Conservation (phyloP, 2,797 vertebrate species). For the Florisuga fusca region DNA sequence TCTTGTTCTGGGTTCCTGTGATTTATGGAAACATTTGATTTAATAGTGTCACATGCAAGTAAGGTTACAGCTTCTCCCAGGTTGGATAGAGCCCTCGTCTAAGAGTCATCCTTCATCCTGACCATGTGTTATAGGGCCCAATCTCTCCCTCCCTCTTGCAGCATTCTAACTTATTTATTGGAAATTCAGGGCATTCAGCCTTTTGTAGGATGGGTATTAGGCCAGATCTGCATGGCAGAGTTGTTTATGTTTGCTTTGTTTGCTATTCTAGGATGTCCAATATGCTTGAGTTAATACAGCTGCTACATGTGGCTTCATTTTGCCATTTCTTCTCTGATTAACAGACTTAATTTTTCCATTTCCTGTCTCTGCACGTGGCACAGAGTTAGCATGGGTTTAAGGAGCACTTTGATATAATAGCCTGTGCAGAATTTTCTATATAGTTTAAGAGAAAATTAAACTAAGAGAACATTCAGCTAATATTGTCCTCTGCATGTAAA, state of each 20-base stretch:
- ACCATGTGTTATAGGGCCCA: rapidly evolving
- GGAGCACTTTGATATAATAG: neutral
- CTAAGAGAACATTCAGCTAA: neutral
- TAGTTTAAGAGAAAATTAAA: too few relatives aligned
- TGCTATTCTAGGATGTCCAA: neutral
- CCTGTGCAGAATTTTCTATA: neutral
- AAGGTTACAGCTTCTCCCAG: neutral
- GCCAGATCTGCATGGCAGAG: neutral
- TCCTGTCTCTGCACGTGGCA: neutral
- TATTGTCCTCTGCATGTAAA: neutral
- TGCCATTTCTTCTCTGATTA: neutral
- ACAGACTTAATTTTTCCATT: neutral
- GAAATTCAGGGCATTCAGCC: neutral
- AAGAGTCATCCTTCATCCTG: neutral
- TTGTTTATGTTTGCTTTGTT: neutral
- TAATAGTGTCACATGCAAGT: rapidly evolving
- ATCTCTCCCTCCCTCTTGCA: neutral
- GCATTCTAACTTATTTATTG: neutral
- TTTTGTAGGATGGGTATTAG: neutral
- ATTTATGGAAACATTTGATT: neutral
- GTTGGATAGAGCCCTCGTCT: neutral
- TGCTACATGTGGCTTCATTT: neutral
- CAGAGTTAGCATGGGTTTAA: neutral
- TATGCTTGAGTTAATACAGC: neutral
- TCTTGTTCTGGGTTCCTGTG: neutral